Evolutionary conservation across 2,113 vertebrate genomes (phyloP).

Genomic region (Pterocles burchelli): DNA sequence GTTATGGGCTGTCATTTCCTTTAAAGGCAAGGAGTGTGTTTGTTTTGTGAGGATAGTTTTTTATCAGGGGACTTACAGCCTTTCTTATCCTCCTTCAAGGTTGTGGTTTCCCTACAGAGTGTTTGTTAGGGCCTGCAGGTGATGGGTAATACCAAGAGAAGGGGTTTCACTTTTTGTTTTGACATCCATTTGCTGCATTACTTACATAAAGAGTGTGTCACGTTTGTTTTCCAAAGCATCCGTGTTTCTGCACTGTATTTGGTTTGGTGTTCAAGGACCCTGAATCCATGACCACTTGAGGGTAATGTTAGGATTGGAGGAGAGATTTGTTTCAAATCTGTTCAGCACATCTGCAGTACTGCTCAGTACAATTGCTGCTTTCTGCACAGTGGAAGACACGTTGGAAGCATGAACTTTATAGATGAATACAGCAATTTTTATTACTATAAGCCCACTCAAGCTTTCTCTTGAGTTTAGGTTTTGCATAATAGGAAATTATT

Average conservation of each 20-base stretch:
- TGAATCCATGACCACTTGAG: background rate
- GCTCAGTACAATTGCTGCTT: background rate
- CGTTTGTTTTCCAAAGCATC: background rate
- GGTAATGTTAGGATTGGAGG: too few species aligned
- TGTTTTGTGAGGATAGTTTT: background rate
- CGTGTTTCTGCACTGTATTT: background rate
- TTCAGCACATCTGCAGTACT: too few species aligned
- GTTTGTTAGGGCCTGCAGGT: background rate
- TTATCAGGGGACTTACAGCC: background rate
- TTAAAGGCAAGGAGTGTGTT: conserved; percentile 13
- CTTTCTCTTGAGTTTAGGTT: background rate
- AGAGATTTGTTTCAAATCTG: background rate
- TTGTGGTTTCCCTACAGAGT: background rate
- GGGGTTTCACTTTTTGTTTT: background rate
- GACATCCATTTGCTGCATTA: background rate
- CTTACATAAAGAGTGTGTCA: background rate
- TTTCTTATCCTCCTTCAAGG: background rate
- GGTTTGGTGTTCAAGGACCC: background rate
- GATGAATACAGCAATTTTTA: background rate
- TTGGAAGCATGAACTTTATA: background rate
- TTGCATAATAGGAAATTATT: background rate
- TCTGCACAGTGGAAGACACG: background rate
- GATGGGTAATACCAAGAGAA: background rate
- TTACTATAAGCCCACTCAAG: background rate
- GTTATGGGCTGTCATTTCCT: background rate